Conservation (phyloP, 92 coral and sea anemone genomes). For the Porites divaricata region DNA sequence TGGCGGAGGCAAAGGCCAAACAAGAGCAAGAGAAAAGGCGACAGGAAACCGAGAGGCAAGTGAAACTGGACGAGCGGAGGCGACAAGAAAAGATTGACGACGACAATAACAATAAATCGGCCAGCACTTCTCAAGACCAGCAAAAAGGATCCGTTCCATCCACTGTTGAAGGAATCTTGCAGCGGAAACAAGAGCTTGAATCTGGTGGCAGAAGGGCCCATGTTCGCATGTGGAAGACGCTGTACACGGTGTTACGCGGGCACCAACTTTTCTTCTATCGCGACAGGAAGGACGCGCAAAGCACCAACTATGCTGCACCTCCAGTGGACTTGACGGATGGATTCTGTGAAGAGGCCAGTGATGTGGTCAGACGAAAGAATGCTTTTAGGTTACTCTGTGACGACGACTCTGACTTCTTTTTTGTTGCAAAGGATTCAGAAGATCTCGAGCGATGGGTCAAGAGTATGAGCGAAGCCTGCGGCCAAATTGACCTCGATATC, state of each 20-base stretch:
- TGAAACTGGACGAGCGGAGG: conserved; percentile 9
- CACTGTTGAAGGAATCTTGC: conserved; percentile 79
- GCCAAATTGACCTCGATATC: conserved; percentile 39
- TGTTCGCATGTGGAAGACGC: conserved; percentile 86
- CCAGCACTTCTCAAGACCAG: conserved; percentile 44
- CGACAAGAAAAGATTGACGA: conserved; percentile 16
- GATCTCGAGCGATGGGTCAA: conserved; percentile 77
- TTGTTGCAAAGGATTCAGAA: conserved; percentile 66
- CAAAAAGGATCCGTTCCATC: conserved; percentile 40
- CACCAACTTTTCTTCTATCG: conserved; percentile 72
- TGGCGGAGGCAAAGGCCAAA: conserved; percentile 40
- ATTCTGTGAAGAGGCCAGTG: conserved; percentile 64
- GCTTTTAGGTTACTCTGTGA: conserved; percentile 73
- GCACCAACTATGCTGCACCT: conserved; percentile 67
- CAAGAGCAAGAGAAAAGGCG: conserved; percentile 40
- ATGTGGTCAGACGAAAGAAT: conserved; percentile 59
- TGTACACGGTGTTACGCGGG: conserved; percentile 77
- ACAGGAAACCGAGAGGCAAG: conserved; percentile 29
- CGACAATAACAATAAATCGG: conserved; percentile 26
- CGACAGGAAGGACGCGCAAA: conserved; percentile 69
- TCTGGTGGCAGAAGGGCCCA: conserved; percentile 72
- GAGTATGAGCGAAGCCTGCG: conserved; percentile 43
- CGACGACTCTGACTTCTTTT: conserved; percentile 85
- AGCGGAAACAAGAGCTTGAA: conserved; percentile 87
- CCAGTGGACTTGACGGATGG: conserved; percentile 73